Evolutionary conservation across 1,140 invertebrate genomes (phyloP), one percentile per base, ranked within the genome.

Genomic region (Lordiphosa clarofinis): DNA sequence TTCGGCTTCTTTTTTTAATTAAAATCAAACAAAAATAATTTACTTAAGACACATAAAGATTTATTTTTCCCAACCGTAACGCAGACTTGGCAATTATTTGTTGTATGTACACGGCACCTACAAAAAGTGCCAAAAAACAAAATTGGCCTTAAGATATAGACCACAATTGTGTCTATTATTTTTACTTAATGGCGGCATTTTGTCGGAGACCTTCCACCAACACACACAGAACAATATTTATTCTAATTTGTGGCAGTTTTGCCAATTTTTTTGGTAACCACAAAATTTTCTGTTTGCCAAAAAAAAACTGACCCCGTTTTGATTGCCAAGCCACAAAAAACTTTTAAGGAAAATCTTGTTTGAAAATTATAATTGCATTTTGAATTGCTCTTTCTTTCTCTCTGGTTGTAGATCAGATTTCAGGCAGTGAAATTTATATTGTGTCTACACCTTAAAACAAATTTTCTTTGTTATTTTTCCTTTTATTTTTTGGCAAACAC

Each of bases 171-270:
- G 31, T 40, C 3, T 5, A 15, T 54, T 58, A 65, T 60, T 64
- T 50, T 79, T 46, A 44, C 38, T 28, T 82, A 82, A 75, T 82
- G 66, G 62, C 72, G 58, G 71, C 71, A 81, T 62, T 81, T 82
- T 75, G 55, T 43, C 60, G 42, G 38, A 82, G 66, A 82, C 71
- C 75, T 81, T 76, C 67, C 63, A 64, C 44, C 44, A 54, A 44
- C 39, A 49, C 33, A 56, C 21, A 37, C 54, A 68, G 69, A 56
- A 56, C 52, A 72, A 61, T 72, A 81, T 76, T 81, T 81, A 76
- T 81, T 81, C 76, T 81, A 81, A 81, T 82, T 81, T 81, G 72
- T 58, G 76, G 56, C 66, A 67, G 71, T 73, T 53, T 38, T 31
- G 8, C 9, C 31, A 35, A 47, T 42, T 56, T 56, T 73, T 75